Conservation (phyloP, 2,113 vertebrate genomes). For the Oncorhynchus mykiss region DNA sequence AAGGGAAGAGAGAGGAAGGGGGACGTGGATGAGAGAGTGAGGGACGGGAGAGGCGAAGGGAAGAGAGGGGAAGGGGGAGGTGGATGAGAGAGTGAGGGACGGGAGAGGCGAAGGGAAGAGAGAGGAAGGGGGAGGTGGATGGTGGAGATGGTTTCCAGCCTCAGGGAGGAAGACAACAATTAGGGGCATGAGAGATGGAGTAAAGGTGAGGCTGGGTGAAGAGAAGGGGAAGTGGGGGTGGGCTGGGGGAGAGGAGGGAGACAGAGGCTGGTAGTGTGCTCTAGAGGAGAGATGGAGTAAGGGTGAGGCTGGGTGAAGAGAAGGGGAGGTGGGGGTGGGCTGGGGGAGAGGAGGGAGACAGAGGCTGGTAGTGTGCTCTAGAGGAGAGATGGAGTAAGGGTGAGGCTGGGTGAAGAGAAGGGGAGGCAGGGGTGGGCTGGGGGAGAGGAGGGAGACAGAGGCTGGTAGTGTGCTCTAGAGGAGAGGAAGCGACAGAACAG, state of each 20-base stretch:
- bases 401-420: conserved; percentile 26
- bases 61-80: no score
- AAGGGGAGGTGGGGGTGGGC: neutral
- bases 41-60: no score
- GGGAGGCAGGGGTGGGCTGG: no score
- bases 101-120: conserved; percentile 1
- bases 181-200: neutral
- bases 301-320: conserved; percentile 27
- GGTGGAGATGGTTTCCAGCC: neutral
- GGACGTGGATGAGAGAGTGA: no score
- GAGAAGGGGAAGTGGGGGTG: no score
- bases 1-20: no score
- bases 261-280: no score
- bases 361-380: no score
- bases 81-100: conserved; percentile 30
- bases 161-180: neutral
- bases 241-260: no score
- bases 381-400: conserved; percentile 29
- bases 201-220: no score
- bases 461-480: conserved; percentile 55
- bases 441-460: conserved; percentile 48
- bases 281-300: conserved; percentile 28
- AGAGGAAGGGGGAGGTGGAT: neutral
- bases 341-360: conserved; percentile 7
- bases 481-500: conserved; percentile 50